phyloP scores from a whole-genome alignment of 2,888 invertebrate species.

The Euzophera pinguis region DNA sequence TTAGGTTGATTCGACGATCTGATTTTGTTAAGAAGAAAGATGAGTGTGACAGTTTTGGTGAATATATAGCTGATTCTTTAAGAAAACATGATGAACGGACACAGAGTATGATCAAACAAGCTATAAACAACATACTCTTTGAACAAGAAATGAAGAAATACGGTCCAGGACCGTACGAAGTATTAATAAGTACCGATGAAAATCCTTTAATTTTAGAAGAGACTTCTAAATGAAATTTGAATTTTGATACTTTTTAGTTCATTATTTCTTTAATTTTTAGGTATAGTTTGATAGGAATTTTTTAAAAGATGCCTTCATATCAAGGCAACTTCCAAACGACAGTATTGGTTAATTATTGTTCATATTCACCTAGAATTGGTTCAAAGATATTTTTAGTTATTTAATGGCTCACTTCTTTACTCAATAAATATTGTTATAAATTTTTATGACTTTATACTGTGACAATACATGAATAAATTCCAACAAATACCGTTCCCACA shows the following conservation, averaged over 20 bases:
- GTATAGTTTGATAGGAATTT: background rate
- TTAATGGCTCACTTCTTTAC: no score
- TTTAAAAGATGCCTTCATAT: no score
- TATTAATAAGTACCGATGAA: constrained; percentile 46
- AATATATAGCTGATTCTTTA: constrained; percentile 64
- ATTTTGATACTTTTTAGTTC: background rate
- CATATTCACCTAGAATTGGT: no score
- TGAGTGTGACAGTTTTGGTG: constrained; percentile 69
- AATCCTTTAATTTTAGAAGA: constrained; percentile 49
- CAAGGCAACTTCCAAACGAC: no score
- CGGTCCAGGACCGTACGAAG: constrained; percentile 42
- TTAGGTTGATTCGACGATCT: constrained; percentile 40
- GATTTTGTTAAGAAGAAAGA: constrained; percentile 54
- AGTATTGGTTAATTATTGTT: no score
- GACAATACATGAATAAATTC: background rate
- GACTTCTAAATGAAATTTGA: constrained; percentile 14
- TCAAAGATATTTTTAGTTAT: no score
- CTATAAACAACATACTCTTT: constrained; percentile 68
- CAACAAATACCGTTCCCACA: background rate
- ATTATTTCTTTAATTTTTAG: background rate
- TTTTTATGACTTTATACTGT: background rate
- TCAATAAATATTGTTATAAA: no score
- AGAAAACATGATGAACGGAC: constrained; percentile 68
- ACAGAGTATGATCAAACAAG: constrained; percentile 68
- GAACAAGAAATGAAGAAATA: constrained; percentile 73